A percentile compares a stretch with the other conserved stretches of the same genome.
Evolutionary conservation across 1,140 invertebrate species (phyloP).

Genomic region (Danaus melanippus): DNA sequence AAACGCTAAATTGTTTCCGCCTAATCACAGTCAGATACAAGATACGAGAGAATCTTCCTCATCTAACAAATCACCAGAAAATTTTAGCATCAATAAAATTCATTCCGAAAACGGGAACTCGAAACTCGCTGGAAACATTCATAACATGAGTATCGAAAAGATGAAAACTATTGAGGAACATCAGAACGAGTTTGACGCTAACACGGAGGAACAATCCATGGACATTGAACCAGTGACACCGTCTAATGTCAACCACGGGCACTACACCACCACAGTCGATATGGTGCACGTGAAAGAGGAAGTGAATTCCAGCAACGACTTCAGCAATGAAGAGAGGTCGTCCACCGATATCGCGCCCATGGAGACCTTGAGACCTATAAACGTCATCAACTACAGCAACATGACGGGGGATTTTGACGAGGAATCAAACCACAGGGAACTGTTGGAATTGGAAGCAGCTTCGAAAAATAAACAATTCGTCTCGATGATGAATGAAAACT

Average conservation of each 20-base stretch:
- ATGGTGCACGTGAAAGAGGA: constrained; percentile 57
- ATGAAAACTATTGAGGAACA: constrained; percentile 50
- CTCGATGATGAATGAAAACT: constrained; percentile 65
- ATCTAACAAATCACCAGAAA: constrained; percentile 34
- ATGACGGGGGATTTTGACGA: constrained; percentile 50
- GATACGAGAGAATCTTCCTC: constrained; percentile 45
- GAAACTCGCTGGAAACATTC: constrained; percentile 32
- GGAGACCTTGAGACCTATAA: constrained; percentile 57
- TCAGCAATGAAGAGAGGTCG: constrained; percentile 40
- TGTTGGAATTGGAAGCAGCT: constrained; percentile 50
- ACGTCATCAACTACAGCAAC: constrained; percentile 60
- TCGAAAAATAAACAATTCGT: constrained; percentile 63
- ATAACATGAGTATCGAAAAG: constrained; percentile 67
- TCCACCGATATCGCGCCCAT: constrained; percentile 35
- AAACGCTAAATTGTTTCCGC: constrained; percentile 41
- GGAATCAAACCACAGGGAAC: constrained; percentile 48
- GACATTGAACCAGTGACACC: constrained; percentile 52
- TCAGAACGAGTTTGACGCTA: constrained; percentile 54
- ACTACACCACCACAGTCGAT: constrained; percentile 29
- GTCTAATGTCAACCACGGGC: constrained; percentile 29
- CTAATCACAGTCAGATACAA: constrained; percentile 19
- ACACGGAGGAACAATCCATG: constrained; percentile 60
- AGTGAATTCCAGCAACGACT: constrained; percentile 53
- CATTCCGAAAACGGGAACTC: constrained; percentile 34
- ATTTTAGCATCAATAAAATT: constrained; percentile 45